Base-by-base conservation (phyloP, 2,797 vertebrate species). In the Steatocranus sp. region DNA sequence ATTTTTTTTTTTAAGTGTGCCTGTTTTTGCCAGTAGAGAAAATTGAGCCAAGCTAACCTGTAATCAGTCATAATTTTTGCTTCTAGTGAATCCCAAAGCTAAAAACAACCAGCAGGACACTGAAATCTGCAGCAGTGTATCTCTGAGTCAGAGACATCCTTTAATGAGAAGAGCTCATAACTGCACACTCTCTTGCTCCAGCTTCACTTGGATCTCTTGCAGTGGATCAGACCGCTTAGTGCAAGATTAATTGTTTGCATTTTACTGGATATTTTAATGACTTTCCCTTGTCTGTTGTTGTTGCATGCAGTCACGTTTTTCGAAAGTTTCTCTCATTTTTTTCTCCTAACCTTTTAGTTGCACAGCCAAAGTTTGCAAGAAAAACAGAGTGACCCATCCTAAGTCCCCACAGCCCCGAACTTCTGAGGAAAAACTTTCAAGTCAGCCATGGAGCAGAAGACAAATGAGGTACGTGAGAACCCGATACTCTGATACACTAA, bases 361-460 rank as follows among this genome's bases (percentile, higher is more conserved):
- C 5, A 12, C 25, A 82, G 3, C 46, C 8, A 6, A 23, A 68
- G 15, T 30, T 46, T 78, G 79, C 63, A n/a, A 63, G 27, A 76
- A 50, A 61, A 53, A 83, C 27, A 36, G 53, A 30, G 58, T 41
- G 82, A 66, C 83, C 75, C 17, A 54, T 48, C 81, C 58, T 46
- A 36, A 76, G 58, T 54, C 23, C 8, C 50, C 7, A 77, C 80
- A 70, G 74, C 17, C 7, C 76, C 15, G 43, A 88, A 9, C 81
- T 84, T 61, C 66, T 70, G 50, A 70, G 54, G 38, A 11, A 58
- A 53, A 61, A 63, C 27, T 54, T 76, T 32, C 27, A 70, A 63
- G 18, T 79, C 79, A 81, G 84, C 58, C 85, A 96, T 96, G 96
- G 96, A 96, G 58, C 93, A 95, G 86, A 96, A 96, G 92, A 87